Conservation (phyloP, 2,888 invertebrate genomes). For the Calliphora vomitoria region DNA sequence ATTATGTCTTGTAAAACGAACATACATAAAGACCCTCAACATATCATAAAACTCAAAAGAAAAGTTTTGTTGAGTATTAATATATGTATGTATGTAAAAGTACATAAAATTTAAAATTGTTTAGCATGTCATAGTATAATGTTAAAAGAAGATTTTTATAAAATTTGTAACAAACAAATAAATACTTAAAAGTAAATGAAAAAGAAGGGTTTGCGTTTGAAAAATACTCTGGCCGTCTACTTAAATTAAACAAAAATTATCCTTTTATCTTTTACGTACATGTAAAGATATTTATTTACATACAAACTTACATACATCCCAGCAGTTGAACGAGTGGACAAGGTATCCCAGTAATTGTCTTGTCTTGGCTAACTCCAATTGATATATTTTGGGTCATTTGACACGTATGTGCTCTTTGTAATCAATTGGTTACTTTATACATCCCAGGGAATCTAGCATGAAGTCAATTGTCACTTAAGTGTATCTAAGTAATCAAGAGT, state of each 20-base stretch:
- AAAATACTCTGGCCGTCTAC: constrained; percentile 54
- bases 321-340: no score
- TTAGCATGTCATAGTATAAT: constrained; percentile 62
- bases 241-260: constrained; percentile 67
- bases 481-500: no score
- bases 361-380: no score
- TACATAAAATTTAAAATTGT: constrained; percentile 38
- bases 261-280: constrained; percentile 76
- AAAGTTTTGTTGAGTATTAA: constrained; percentile 1
- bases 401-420: no score
- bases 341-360: no score
- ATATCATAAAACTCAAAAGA: constrained; percentile 23
- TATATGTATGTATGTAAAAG: no score
- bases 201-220: constrained; percentile 50
- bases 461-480: no score
- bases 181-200: constrained; percentile 31
- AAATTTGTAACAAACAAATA: constrained; percentile 38
- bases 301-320: constrained; percentile 46
- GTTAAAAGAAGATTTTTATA: constrained; percentile 49
- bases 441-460: no score
- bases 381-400: no score
- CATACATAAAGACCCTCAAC: neutral
- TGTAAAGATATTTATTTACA: constrained; percentile 59
- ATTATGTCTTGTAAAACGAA: constrained; percentile 7
- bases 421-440: no score